Base-by-base conservation (phyloP, 2,797 vertebrate genomes). In the Glossophaga mutica region DNA sequence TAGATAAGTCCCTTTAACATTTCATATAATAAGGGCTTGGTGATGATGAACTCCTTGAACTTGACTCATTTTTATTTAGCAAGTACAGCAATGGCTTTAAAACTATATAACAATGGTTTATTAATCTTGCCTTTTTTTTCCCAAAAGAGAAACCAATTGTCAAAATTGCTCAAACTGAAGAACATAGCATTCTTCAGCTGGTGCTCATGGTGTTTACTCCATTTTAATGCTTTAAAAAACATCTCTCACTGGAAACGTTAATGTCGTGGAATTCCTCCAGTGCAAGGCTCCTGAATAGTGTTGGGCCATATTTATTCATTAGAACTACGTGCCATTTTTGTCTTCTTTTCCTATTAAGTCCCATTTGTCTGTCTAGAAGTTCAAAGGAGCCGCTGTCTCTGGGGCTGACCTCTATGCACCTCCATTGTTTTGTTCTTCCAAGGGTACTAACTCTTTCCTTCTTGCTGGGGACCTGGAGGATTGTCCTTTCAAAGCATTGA, bases 321-420 rank as follows among this genome's bases (percentile, higher is more conserved):
- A 92, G 95, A 98, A 97, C 71, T 83, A 77, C 57, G 8, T 91
- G 48, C 87, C 32, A 86, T 91, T 97, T 96, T 96, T 93, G 21
- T 95, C 85, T 94, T 78, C 15, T 37, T 96, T 96, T 88, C 62
- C 32, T 94, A 78, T 95, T 95, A 96, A 95, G 93, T 89, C 88
- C 87, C 84, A 90, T 96, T 97, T 95, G 97, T 95, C 94, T 96
- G 95, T 91, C 93, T 93, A 44, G 89, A 97, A 96, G 93, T 87
- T 97, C 71, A 98, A 78, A 93, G 90, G 95, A 96, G 84, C 92
- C 95, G 89, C 91, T 95, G 52, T 95, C 85, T 97, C 91, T 10
- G 5, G 88, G 94, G 76, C 70, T 97, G 93, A 97, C 91, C 89
- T 90, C 29, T 62, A 37, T 1, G 3, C 65, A 76, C 97, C 87